Conservation (phyloP, 2,888 invertebrate genomes). For the Phortica okadai region DNA sequence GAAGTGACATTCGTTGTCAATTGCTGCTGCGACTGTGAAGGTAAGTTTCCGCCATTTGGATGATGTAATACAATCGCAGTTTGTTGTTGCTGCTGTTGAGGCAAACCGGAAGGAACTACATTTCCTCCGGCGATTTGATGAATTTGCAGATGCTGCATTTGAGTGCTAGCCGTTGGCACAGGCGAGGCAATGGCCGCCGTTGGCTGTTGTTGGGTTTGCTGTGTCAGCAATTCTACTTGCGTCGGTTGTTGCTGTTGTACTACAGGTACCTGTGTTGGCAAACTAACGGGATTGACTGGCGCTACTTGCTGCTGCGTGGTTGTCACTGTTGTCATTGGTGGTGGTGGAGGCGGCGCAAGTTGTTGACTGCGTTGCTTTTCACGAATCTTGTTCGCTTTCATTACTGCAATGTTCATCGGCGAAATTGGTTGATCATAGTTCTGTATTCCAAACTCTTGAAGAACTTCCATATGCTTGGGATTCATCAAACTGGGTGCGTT, state of each 20-base stretch:
- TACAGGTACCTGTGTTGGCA: not conserved
- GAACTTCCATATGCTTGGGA: constrained; percentile 87
- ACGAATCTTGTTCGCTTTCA: constrained; percentile 88
- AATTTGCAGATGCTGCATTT: constrained; percentile 70
- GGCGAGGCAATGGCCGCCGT: constrained; percentile 50
- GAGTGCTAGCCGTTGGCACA: constrained; percentile 50
- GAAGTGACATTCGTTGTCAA: constrained; percentile 41
- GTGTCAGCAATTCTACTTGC: constrained; percentile 40
- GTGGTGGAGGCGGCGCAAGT: constrained; percentile 34
- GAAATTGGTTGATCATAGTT: constrained; percentile 90
- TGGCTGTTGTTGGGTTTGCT: constrained; percentile 17
- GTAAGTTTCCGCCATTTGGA: constrained; percentile 39
- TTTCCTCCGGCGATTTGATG: constrained; percentile 61
- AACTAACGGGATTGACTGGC: not conserved
- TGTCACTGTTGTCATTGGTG: constrained; percentile 49
- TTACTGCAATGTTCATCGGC: constrained; percentile 88
- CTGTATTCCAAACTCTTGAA: constrained; percentile 88
- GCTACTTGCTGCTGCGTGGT: constrained; percentile 46
- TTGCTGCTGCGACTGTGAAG: constrained; percentile 47
- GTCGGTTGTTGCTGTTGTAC: constrained; percentile 42
- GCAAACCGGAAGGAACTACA: constrained; percentile 50
- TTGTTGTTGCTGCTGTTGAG: constrained; percentile 53
- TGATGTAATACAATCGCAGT: constrained; percentile 72
- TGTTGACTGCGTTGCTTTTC: constrained; percentile 78
- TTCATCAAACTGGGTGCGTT: constrained; percentile 86